phyloP scores from a whole-genome alignment of 2,113 vertebrate species.

The Nothocercus nigrocapillus region DNA sequence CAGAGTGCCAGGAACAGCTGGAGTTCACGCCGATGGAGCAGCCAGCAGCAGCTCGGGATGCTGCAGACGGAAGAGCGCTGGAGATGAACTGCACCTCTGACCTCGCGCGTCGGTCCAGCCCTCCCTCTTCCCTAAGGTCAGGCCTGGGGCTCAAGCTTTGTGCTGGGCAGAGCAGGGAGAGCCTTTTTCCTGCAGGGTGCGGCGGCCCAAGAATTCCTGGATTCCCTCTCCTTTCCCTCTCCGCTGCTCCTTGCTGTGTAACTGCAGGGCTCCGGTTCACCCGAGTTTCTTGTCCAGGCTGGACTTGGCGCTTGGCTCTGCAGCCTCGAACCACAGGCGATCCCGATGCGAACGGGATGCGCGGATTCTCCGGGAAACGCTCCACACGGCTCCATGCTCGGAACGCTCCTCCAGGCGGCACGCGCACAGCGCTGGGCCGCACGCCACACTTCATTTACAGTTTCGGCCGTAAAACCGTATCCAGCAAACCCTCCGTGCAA shows the following conservation, averaged over 20 bases:
- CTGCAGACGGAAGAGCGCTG: neutral
- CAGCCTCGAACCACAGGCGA: neutral
- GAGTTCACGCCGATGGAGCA: neutral
- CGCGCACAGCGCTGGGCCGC: neutral
- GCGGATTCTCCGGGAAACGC: neutral
- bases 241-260: neutral
- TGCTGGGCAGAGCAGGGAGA: neutral
- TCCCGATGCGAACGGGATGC: neutral
- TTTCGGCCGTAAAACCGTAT: neutral
- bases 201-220: neutral
- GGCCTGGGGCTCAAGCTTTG: neutral
- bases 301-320: neutral
- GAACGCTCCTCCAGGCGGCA: neutral
- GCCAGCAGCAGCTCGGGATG: neutral
- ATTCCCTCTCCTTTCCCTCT: neutral
- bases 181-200: neutral
- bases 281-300: neutral
- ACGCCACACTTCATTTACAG: slow-evolving; percentile 59
- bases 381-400: slow-evolving; percentile 11
- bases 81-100: slow-evolving; percentile 35
- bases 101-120: neutral
- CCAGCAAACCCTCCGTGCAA: slow-evolving; percentile 16
- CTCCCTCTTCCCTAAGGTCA: neutral
- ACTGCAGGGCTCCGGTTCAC: neutral
- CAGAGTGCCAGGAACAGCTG: slow-evolving; percentile 26